These are phyloP conservation scores for Carterocephalus palaemon DNA, from an alignment of 2,888 invertebrate species.

Conservation along the genomic window DNA sequence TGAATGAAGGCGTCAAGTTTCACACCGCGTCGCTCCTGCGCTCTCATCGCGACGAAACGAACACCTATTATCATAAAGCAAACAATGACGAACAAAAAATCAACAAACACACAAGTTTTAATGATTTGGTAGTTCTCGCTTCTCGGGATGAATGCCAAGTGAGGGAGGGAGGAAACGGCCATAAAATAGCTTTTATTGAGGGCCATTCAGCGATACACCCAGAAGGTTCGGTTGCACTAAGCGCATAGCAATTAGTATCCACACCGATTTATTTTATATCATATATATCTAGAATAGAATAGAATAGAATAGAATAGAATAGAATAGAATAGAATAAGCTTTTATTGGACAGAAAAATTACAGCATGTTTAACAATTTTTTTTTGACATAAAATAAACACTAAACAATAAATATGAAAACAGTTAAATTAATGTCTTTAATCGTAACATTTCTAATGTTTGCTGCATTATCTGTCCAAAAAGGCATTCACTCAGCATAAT, in stretches of 20 bases:
- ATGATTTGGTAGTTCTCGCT: constrained; percentile 64
- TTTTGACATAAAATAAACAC: too few species aligned
- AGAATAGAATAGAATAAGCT: too few species aligned
- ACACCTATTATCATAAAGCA: constrained; percentile 78
- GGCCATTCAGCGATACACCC: constrained; percentile 47
- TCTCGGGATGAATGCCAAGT: constrained; percentile 69
- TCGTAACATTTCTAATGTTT: too few species aligned
- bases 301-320: too few species aligned
- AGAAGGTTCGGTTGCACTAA: constrained; percentile 27
- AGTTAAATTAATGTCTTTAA: too few species aligned
- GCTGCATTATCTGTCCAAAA: too few species aligned
- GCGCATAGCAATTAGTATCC: constrained; percentile 47
- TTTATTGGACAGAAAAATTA: too few species aligned
- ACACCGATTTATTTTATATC: background rate
- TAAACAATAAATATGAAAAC: too few species aligned
- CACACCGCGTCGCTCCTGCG: constrained; percentile 70
- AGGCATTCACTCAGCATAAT: too few species aligned
- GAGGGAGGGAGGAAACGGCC: constrained; percentile 66
- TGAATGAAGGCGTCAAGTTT: constrained; percentile 77
- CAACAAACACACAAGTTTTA: constrained; percentile 69
- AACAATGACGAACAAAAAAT: constrained; percentile 71
- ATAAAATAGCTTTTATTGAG: constrained; percentile 69
- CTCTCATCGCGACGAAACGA: constrained; percentile 59
- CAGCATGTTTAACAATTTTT: too few species aligned
- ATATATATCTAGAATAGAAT: too few species aligned